These are phyloP conservation scores for Toxonevra muliebris DNA, from an alignment of 2,888 invertebrate genomes.

Conservation along the genomic window DNA sequence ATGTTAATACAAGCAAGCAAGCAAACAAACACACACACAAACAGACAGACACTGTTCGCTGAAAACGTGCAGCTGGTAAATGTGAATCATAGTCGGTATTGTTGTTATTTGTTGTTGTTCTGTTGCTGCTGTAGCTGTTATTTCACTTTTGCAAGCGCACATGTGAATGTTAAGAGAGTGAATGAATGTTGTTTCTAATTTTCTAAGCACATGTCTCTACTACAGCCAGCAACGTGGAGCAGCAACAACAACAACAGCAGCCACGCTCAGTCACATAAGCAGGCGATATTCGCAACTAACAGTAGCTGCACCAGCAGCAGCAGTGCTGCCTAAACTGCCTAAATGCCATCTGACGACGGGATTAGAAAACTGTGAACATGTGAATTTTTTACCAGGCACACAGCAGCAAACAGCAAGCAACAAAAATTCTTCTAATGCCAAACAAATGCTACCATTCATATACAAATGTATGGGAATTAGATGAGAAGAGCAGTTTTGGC, in stretches of 20 bases:
- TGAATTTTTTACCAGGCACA: constrained; percentile 25
- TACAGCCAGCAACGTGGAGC: neutral
- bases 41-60: no score
- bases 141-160: no score
- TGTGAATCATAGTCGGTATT: no score
- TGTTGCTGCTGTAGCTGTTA: no score
- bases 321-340: neutral
- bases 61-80: no score
- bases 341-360: constrained; percentile 21
- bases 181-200: no score
- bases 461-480: neutral
- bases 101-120: no score
- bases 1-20: no score
- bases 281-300: no score
- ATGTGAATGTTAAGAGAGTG: no score
- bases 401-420: constrained; percentile 19
- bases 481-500: constrained; percentile 4
- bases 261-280: neutral
- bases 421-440: constrained; percentile 19
- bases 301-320: neutral
- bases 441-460: constrained; percentile 19
- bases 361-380: constrained; percentile 33
- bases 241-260: neutral
- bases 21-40: no score
- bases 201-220: neutral